phyloP scores from a whole-genome alignment of 2,113 vertebrate genomes.

The Trematocara macrostoma region DNA sequence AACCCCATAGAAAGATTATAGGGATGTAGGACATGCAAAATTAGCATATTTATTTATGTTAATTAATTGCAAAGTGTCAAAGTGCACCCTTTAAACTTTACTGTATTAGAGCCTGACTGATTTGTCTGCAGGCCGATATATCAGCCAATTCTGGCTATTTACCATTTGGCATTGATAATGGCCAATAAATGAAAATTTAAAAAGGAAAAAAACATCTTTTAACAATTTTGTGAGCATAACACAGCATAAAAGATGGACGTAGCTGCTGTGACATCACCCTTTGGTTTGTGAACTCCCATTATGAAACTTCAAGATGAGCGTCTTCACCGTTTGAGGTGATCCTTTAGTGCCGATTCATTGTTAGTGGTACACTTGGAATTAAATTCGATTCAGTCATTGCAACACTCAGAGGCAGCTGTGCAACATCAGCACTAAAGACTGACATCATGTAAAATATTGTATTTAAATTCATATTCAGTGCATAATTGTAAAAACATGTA shows the following conservation, averaged over 20 bases:
- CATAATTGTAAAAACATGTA: conserved; percentile 1
- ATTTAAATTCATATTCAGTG: neutral
- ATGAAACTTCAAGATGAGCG: neutral
- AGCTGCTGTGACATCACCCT: neutral
- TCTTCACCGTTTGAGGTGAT: neutral
- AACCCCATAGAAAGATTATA: neutral
- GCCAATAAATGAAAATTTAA: neutral
- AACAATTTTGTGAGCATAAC: neutral
- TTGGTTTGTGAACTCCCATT: neutral
- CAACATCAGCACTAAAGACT: neutral
- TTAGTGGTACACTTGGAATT: neutral
- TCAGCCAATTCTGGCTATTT: neutral
- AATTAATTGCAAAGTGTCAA: neutral
- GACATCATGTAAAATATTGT: neutral
- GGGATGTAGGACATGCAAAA: neutral
- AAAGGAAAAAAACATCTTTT: neutral
- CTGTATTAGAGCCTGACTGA: neutral
- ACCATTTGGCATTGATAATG: neutral
- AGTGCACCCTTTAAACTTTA: neutral
- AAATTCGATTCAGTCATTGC: neutral
- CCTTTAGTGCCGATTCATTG: neutral
- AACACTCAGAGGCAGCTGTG: neutral
- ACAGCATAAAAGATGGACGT: neutral
- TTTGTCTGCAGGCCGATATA: neutral
- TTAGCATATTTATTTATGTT: neutral